Evolutionary conservation across 2,113 vertebrate species (phyloP).

Genomic region (Alethe diademata): DNA sequence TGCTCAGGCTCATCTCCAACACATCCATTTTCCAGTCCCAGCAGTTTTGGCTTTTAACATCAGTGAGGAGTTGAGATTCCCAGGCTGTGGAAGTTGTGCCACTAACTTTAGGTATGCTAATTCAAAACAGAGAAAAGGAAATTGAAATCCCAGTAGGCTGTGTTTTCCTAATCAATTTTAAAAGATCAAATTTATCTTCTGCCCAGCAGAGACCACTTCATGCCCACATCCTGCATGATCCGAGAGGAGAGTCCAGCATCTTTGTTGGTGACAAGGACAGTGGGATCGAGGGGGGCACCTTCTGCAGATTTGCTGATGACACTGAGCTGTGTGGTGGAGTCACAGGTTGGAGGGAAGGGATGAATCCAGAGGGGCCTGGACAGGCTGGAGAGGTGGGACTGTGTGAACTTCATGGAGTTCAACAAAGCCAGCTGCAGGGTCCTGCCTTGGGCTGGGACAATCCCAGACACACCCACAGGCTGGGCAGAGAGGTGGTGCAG

Average conservation of each 20-base stretch:
- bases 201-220: background rate
- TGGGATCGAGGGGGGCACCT: background rate
- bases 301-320: background rate
- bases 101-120: background rate
- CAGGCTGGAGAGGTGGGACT: background rate
- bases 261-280: background rate
- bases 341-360: background rate
- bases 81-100: background rate
- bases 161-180: background rate
- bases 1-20: accelerated
- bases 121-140: background rate
- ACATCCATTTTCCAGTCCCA: accelerated
- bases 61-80: background rate
- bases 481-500: background rate
- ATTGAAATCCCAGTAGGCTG: background rate
- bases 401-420: background rate
- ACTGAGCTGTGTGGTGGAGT: background rate
- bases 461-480: background rate
- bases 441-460: background rate
- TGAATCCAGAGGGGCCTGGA: background rate
- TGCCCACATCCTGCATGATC: no score
- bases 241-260: background rate
- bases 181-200: background rate
- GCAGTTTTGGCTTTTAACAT: background rate
- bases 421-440: background rate